These are phyloP conservation scores for Neogale vison DNA, from an alignment of 2,113 vertebrate species.

Conservation along the genomic window DNA sequence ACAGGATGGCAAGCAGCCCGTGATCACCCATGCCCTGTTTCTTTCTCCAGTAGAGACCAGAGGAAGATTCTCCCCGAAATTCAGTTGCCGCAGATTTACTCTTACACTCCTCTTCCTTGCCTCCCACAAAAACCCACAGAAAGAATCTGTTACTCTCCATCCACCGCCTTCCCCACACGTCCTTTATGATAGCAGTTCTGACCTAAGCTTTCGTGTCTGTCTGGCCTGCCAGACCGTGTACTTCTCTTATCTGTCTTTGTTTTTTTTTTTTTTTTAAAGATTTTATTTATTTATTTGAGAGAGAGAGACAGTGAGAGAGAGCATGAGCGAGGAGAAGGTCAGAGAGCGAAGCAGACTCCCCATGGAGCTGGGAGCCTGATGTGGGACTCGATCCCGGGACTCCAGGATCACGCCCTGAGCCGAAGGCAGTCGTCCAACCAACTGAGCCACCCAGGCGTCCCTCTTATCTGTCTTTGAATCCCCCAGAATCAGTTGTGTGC, in stretches of 20 bases:
- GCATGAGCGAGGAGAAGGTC: no score
- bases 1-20: neutral
- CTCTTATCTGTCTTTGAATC: neutral
- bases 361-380: no score
- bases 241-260: neutral
- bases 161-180: neutral
- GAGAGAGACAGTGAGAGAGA: no score
- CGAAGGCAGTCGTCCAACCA: no score
- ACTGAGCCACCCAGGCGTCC: no score
- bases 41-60: neutral
- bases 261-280: no score
- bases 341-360: no score
- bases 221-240: neutral
- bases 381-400: no score
- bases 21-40: accelerated
- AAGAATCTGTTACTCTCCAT: neutral
- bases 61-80: neutral
- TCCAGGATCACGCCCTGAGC: no score
- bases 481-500: neutral
- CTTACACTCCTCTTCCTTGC: neutral
- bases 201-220: accelerated
- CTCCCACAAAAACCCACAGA: neutral
- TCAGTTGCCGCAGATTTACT: neutral
- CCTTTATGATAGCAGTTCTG: neutral
- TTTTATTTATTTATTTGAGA: no score